Evolutionary conservation across 2,113 vertebrate genomes (phyloP).

Genomic region (Oncorhynchus clarkii): DNA sequence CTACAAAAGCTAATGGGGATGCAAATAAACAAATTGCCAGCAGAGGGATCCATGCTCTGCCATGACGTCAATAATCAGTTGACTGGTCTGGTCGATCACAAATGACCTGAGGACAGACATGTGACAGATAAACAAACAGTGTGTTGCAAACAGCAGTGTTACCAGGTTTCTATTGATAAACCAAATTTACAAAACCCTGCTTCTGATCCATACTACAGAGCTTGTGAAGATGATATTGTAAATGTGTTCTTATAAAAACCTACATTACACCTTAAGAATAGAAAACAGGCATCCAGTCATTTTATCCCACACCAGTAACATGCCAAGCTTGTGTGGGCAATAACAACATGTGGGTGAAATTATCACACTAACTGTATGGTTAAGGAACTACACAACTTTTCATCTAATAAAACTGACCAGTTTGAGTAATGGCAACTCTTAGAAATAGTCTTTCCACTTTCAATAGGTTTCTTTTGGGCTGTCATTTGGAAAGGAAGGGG

Average conservation of each 20-base stretch:
- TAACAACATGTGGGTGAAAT: background rate
- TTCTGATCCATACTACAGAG: background rate
- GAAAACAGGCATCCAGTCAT: background rate
- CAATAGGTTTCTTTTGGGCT: background rate
- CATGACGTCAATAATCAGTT: background rate
- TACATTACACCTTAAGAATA: background rate
- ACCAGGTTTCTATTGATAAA: slow-evolving; percentile 30
- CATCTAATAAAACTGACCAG: background rate
- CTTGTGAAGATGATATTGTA: background rate
- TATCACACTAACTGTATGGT: background rate
- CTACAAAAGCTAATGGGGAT: no score
- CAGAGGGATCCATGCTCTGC: slow-evolving; percentile 37
- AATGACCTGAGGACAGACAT: slow-evolving; percentile 40
- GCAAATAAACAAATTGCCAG: background rate
- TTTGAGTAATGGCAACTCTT: slow-evolving; percentile 14
- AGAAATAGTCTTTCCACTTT: slow-evolving; percentile 43
- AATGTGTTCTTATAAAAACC: background rate
- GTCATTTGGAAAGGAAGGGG: slow-evolving; percentile 68
- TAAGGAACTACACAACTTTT: background rate
- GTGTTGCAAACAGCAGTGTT: slow-evolving; percentile 47
- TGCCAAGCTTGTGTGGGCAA: background rate
- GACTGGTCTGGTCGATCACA: slow-evolving; percentile 21
- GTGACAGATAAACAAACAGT: slow-evolving; percentile 45
- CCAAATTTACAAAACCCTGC: no score
- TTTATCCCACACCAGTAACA: background rate